Base-by-base conservation (phyloP, 2,888 invertebrate species). In the Calameuta filiformis region DNA sequence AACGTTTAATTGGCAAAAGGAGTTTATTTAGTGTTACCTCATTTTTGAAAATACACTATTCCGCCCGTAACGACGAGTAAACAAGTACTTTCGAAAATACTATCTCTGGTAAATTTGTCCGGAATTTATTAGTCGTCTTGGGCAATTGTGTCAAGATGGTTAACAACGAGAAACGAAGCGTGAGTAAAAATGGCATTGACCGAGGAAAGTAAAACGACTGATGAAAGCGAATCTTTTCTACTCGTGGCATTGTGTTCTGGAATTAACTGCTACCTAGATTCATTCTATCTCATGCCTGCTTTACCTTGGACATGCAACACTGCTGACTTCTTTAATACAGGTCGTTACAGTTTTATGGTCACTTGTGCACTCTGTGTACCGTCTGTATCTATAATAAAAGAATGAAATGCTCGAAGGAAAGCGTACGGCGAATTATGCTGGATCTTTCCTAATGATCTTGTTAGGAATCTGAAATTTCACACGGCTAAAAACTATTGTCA, bases 151-250 rank as follows among this genome's bases (percentile, higher is more conserved):
- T 56, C 56, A 56, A 56, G 56, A 56, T 56, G 23, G 9, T 9
- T 23, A 2, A 23, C 23, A 23, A 9, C 71, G 71, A 15, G 71
- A 77, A 68, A 75, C 75, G 68, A 68, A 31, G 15, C 73, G 73
- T 76, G 69, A 31, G 75, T 9, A 76, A 83, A 85, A 85, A 73
- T 83, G 85, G 83, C 88, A 87, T 87, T 86, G 87, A 88, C 87
- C 86, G 85, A 87, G 84, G 85, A 83, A 85, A 83, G 82, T 85
- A 81, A 85, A 84, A 77, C 81, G 79, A 9, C 23, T 34, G 15
- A 80, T 77, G 86, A 84, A 83, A 84, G 83, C 80, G 80, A 82
- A 78, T 77, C 80, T 79, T 35, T 37, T 73, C 76, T 34, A 76
- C 79, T 80, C 77, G 69, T 9, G 23, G 56, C 56, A 56, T 56